phyloP scores from a whole-genome alignment of 1,140 invertebrate genomes.

The Eumaeus atala region DNA sequence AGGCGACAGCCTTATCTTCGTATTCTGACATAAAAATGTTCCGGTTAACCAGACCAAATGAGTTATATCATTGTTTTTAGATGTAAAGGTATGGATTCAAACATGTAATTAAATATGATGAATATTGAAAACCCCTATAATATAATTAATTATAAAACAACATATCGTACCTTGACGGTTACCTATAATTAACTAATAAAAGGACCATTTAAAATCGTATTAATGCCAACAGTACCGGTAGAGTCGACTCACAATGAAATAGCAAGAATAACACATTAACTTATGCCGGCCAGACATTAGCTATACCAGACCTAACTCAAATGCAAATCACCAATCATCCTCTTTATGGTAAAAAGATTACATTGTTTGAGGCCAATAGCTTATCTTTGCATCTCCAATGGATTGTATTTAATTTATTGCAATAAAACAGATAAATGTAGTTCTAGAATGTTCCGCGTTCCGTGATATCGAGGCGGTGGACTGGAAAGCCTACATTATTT shows the following conservation, averaged over 20 bases:
- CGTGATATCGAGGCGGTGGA: slow-evolving; percentile 22
- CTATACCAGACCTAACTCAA: slow-evolving; percentile 41
- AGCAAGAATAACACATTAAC: slow-evolving; percentile 55
- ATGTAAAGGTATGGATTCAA: too few relatives aligned
- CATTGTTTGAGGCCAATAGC: slow-evolving; percentile 46
- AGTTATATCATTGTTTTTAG: too few relatives aligned
- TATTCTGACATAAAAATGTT: too few relatives aligned
- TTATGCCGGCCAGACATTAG: too few relatives aligned
- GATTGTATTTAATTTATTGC: slow-evolving; percentile 54
- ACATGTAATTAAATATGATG: too few relatives aligned
- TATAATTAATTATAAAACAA: slow-evolving; percentile 6
- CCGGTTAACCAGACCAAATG: too few relatives aligned
- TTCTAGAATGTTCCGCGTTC: slow-evolving; percentile 53
- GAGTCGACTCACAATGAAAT: slow-evolving; percentile 49
- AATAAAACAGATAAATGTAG: slow-evolving; percentile 67
- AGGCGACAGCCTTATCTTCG: too few relatives aligned
- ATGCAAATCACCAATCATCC: slow-evolving; percentile 57
- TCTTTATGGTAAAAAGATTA: slow-evolving; percentile 70
- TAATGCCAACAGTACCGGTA: slow-evolving; percentile 30
- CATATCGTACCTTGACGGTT: slow-evolving; percentile 18
- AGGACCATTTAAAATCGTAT: slow-evolving; percentile 52
- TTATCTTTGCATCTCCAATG: slow-evolving; percentile 56
- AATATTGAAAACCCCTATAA: not conserved
- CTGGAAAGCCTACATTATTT: slow-evolving; percentile 22
- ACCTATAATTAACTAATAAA: slow-evolving; percentile 57